Evolutionary conservation across 1,140 invertebrate genomes (phyloP).

Genomic region (Prorops nasuta): DNA sequence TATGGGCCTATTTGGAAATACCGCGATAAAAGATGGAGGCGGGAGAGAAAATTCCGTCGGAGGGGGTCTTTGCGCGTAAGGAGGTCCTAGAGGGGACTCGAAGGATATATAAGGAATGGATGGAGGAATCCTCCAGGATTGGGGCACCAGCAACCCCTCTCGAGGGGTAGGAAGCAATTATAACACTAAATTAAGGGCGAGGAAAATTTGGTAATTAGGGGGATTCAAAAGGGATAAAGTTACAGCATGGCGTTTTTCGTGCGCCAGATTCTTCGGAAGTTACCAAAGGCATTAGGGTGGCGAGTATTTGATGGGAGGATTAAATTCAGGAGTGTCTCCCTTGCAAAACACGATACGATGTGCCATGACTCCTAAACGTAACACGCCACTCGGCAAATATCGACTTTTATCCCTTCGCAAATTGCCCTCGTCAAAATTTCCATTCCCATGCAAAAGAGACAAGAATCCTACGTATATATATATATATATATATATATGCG

Average conservation of each 20-base stretch:
- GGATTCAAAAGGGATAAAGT: slow-evolving; percentile 49
- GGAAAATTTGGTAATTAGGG: slow-evolving; percentile 57
- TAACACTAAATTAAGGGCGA: slow-evolving; percentile 51
- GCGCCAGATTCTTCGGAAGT: slow-evolving; percentile 23
- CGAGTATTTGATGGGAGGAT: slow-evolving; percentile 6
- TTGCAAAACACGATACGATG: too few species aligned
- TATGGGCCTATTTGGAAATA: slow-evolving; percentile 22
- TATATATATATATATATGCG: too few species aligned
- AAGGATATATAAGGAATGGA: slow-evolving; percentile 34
- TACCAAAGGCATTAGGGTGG: slow-evolving; percentile 1
- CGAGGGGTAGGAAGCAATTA: slow-evolving; percentile 51
- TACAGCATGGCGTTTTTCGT: slow-evolving; percentile 27
- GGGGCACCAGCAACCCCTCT: slow-evolving; percentile 30
- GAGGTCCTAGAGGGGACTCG: slow-evolving; percentile 11
- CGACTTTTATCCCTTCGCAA: too few species aligned
- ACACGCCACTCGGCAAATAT: too few species aligned
- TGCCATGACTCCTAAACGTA: too few species aligned
- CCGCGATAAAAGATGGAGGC: slow-evolving; percentile 24
- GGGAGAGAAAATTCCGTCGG: slow-evolving; percentile 8
- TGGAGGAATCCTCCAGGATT: slow-evolving; percentile 24
- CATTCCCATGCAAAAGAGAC: too few species aligned
- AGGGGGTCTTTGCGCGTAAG: slow-evolving; percentile 8
- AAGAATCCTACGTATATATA: too few species aligned
- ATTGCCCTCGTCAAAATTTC: too few species aligned
- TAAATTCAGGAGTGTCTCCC: too few species aligned